phyloP scores from a whole-genome alignment of 2,888 invertebrate genomes.

The Rhagium mordax region DNA sequence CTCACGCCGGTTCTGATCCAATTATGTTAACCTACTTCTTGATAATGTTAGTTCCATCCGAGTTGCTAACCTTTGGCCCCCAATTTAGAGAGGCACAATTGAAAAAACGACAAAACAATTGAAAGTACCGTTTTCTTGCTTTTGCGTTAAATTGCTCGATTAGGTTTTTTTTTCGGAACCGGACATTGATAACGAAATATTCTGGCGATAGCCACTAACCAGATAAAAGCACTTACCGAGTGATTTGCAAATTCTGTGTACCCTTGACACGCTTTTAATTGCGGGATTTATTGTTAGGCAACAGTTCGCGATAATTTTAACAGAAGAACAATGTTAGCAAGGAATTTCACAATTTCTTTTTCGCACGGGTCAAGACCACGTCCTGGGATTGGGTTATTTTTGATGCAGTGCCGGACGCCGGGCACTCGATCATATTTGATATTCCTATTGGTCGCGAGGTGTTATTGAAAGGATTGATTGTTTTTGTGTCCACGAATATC shows the following conservation, averaged over 20 bases:
- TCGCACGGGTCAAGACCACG: slow-evolving; percentile 1
- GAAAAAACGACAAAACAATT: background rate
- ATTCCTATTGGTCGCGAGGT: background rate
- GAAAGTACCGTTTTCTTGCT: background rate
- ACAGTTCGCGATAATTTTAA: background rate
- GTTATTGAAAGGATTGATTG: background rate
- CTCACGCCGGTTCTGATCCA: too few species aligned
- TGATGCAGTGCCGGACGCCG: background rate
- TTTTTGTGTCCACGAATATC: background rate
- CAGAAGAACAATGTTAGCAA: background rate
- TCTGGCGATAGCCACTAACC: background rate
- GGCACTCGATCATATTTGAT: background rate
- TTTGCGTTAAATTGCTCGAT: background rate
- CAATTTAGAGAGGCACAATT: background rate
- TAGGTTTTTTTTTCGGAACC: background rate
- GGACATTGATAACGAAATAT: background rate
- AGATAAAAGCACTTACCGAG: background rate
- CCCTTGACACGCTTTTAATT: slow-evolving; percentile 2
- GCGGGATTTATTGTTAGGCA: background rate
- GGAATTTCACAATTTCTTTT: slow-evolving; percentile 10
- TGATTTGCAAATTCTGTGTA: background rate
- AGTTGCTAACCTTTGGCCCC: background rate
- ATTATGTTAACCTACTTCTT: too few species aligned
- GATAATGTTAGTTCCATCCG: too few species aligned
- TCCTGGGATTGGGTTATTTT: background rate